Base-by-base conservation (phyloP, 2,113 vertebrate species). In the Diadophis punctatus region DNA sequence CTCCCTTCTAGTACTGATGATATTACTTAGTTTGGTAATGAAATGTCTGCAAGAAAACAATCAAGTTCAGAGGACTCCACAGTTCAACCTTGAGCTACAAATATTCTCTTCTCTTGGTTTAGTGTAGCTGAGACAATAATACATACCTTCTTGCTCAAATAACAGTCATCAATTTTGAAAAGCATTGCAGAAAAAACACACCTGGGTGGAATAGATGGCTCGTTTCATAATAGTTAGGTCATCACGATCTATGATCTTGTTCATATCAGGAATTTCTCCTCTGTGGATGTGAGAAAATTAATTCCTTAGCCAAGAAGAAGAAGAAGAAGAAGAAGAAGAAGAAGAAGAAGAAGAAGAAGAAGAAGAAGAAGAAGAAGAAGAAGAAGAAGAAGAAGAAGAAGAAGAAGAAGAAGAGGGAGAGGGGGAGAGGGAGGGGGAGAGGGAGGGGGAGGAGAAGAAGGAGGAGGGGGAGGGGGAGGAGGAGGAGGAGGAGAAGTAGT, bases 201-300 rank as follows among this genome's bases (percentile, higher is more conserved):
- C 99, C 99, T 99, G 99, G 74, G 99, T 99, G 91, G 99, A 98
- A 91, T 98, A 99, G 95, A 99, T 99, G 95, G 99, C 99, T 96
- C 99, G 98, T 97, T 99, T 99, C 98, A 99, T 99, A 84, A 99
- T 97, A 52, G 98, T 99, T 96, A 99, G 95, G 96, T 99, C 99
- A 94, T 99, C 99, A 90, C 98, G 97, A 96, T 99, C 99, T 96
- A 99, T 97, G 90, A 99, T 99, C 94, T 97, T 98, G 96, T 97
- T 98, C 98, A 99, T 97, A 92, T 99, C 99, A 60, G 99, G 99
- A 93, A 99, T 99, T 96, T 98, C 97, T 94, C 99, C 99, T 97
- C 99, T 99, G 96, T 90, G 74, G 93, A 95, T 53, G 93, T 93
- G 97, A 96, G 34, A 94, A 22, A 95, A 49, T 3, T 53, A 93